These are phyloP conservation scores for Eupeodes luniger DNA, from an alignment of 2,888 invertebrate species.

Conservation along the genomic window DNA sequence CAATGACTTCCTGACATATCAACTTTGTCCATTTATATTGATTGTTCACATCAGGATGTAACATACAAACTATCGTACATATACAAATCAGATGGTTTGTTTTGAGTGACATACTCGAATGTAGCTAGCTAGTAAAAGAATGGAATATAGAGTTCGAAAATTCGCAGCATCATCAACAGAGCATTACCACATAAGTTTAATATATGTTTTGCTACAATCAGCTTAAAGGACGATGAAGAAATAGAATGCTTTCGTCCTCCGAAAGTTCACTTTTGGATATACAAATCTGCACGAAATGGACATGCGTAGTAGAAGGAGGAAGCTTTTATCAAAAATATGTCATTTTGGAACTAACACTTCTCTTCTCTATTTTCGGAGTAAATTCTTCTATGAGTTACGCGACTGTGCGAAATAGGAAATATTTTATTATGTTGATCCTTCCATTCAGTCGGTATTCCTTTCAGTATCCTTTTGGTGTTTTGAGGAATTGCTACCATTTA, in stretches of 20 bases:
- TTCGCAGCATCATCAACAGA: constrained; percentile 11
- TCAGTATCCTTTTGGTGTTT: background rate
- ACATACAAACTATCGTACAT: constrained; percentile 9
- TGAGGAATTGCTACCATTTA: background rate
- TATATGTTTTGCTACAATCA: background rate
- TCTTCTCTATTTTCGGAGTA: background rate
- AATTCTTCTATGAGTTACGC: background rate
- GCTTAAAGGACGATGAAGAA: background rate
- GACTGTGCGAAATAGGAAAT: background rate
- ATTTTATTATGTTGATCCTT: too few species aligned
- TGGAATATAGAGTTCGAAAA: background rate
- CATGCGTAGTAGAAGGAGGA: background rate
- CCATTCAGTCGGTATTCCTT: too few species aligned
- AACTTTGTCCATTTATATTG: constrained; percentile 33
- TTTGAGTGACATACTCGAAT: constrained; percentile 39
- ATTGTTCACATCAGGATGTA: constrained; percentile 5
- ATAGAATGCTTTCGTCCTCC: background rate
- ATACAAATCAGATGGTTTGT: constrained; percentile 56
- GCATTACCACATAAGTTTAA: background rate
- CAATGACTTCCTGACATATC: constrained; percentile 52
- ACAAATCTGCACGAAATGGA: constrained; percentile 30
- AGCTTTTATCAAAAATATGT: background rate
- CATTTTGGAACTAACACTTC: background rate
- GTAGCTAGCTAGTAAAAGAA: background rate
- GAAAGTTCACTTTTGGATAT: background rate